Base-by-base conservation (phyloP, 2,113 vertebrate genomes). In the Puma concolor region DNA sequence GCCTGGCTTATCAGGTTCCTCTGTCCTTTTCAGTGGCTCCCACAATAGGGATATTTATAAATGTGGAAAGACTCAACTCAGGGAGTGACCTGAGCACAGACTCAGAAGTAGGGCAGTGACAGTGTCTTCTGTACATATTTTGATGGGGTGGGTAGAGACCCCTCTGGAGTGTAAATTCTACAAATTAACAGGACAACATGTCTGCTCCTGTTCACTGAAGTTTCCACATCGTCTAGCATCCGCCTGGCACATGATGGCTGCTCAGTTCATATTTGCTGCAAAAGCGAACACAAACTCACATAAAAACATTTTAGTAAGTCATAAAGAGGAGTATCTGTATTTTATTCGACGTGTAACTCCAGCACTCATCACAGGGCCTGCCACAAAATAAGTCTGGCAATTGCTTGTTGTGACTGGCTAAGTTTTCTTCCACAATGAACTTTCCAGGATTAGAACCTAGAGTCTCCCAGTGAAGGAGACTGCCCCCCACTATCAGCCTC, bases 401-500 rank as follows among this genome's bases (percentile, higher is more conserved):
- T 33, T 5, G 36, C 36, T 60, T 88, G 25, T 21, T 25, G 1
- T 19, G 29, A 90, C 82, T 1, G 19, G 72, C 29, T 74, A 57
- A 5, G 6, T 11, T 80, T 89, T 63, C 66, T 21, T 71, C 66
- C 15, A 5, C 5, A 15, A 17, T 25, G 72, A 29, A 10, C n/a
- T 7, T 71, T 31, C 50, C 25, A 57, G 88, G 60, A n/a, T 44
- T 29, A 57, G 71, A 92, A 77, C 9, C 31, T 15, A 25, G 57
- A 60, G 21, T 25, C 57, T 60, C 57, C 57, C 57, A 1, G 31
- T 29, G 82, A 44, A 66, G 9, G 86, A 88, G 79, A 54, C 25
- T 0, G 5, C n/a, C 2, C 1, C 11, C 21, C 27, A 4, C 16
- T 17, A 4, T 3, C 7, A 16, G 44, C 31, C 57, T 81, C 74